Evolutionary conservation across 2,888 invertebrate genomes (phyloP).

Genomic region (Euzophera pinguis): DNA sequence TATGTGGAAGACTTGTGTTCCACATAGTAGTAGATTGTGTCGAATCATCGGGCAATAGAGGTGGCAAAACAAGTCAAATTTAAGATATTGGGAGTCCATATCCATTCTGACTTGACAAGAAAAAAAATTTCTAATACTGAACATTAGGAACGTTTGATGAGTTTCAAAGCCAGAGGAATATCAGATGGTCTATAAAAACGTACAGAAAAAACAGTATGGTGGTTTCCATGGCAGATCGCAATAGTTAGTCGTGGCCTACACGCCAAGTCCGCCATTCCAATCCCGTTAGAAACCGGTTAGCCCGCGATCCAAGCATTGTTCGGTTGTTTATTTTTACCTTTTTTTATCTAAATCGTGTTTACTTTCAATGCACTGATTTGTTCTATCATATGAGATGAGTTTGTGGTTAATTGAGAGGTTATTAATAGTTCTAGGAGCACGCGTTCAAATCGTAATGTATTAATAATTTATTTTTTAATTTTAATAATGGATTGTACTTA

Average conservation of each 20-base stretch:
- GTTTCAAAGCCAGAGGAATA: too few species aligned
- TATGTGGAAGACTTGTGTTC: too few species aligned
- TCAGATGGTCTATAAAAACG: neutral
- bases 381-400: neutral
- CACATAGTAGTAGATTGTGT: too few species aligned
- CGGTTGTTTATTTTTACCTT: conserved; percentile 27
- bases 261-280: conserved; percentile 5
- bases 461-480: too few species aligned
- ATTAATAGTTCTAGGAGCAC: neutral
- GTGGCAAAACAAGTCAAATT: too few species aligned
- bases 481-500: too few species aligned
- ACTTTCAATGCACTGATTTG: neutral
- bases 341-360: conserved; percentile 14
- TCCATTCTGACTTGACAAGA: too few species aligned
- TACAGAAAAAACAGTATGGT: neutral
- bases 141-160: too few species aligned
- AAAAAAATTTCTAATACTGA: too few species aligned
- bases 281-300: conserved; percentile 66
- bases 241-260: neutral
- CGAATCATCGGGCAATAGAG: too few species aligned
- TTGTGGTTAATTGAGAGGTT: neutral
- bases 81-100: too few species aligned
- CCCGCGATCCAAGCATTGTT: conserved; percentile 50
- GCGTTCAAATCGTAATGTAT: too few species aligned
- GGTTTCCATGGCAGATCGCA: neutral